phyloP scores from a whole-genome alignment of 2,888 invertebrate genomes.

The Caenorhabditis auriculariae region DNA sequence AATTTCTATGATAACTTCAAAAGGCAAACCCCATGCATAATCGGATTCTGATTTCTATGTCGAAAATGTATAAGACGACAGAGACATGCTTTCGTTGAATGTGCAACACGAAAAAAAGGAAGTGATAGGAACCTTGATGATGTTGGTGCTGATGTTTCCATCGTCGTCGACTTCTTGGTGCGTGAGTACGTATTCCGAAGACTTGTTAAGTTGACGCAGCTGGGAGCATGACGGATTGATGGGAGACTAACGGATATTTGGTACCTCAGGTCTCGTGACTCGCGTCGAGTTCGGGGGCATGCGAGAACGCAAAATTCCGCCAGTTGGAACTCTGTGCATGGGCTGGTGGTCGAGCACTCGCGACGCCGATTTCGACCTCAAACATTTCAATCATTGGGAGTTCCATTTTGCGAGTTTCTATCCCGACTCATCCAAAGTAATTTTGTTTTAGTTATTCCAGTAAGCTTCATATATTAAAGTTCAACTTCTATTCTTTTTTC shows the following conservation, averaged over 20 bases:
- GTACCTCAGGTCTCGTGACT: constrained; percentile 71
- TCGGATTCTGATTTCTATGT: no score
- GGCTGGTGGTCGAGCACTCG: constrained; percentile 58
- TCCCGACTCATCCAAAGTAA: no score
- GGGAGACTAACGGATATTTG: not conserved
- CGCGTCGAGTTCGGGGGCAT: constrained; percentile 72
- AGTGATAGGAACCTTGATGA: constrained; percentile 75
- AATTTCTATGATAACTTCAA: no score
- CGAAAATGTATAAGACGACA: no score
- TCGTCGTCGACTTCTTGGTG: constrained; percentile 88
- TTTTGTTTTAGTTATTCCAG: no score
- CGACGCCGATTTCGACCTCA: constrained; percentile 42
- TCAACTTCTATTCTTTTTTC: no score
- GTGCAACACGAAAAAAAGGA: not conserved
- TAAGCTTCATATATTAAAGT: no score
- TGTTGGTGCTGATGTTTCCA: constrained; percentile 87
- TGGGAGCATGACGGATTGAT: no score
- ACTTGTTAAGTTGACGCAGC: constrained; percentile 73
- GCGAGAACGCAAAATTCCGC: constrained; percentile 81
- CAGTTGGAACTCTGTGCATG: constrained; percentile 45
- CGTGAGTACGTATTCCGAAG: constrained; percentile 85
- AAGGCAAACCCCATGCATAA: no score
- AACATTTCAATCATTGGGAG: not conserved
- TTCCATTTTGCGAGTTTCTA: no score
- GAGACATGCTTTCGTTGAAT: no score